Evolutionary conservation across 2,113 vertebrate genomes (phyloP), one percentile per base, ranked within the genome.

Genomic region (Lathamus discolor): DNA sequence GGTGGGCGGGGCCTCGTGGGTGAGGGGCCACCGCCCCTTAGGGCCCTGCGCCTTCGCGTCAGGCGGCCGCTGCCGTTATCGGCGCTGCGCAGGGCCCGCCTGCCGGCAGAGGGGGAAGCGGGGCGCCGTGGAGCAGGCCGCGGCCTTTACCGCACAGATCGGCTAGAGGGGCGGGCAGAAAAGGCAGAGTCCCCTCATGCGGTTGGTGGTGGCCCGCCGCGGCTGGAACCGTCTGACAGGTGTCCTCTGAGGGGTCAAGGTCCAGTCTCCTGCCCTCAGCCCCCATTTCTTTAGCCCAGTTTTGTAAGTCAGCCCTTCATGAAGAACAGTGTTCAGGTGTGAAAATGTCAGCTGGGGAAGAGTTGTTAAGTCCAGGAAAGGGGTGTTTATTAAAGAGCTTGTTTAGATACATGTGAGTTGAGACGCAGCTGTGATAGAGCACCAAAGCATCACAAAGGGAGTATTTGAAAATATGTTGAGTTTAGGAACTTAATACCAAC

Each of bases 11-110:
- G 1, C 1, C 19, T 13, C 31, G 54, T 20, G 31, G 6, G 2
- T 8, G 2, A 4, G 2, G 20, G 5, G 0, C 1, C 3, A 7
- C 5, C 10, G 23, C 11, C 2, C 1, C 1, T 2, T 7, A 4
- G 18, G 4, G 0, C 1, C 0, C 0, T n/a, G 28, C 9, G 10
- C 5, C 4, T 3, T 6, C 10, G 6, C 6, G 8, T 9, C 2
- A 6, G 8, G 9, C 3, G 3, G 12, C 1, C 0, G 1, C 1
- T 9, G 51, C 39, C 5, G 5, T 3, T 49, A 11, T 7, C 31
- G 37, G 59, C 2, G 18, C 18, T 11, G 31, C 13, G 18, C 31
- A 6, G 31, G 54, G 54, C 18, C 31, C 19, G 18, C 11, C 57
- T 9, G 8, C 5, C 51, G 1, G 15, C 12, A 20, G 9, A 2